These are phyloP conservation scores for Podarcis muralis DNA, from an alignment of 2,113 vertebrate genomes.

Conservation along the genomic window DNA sequence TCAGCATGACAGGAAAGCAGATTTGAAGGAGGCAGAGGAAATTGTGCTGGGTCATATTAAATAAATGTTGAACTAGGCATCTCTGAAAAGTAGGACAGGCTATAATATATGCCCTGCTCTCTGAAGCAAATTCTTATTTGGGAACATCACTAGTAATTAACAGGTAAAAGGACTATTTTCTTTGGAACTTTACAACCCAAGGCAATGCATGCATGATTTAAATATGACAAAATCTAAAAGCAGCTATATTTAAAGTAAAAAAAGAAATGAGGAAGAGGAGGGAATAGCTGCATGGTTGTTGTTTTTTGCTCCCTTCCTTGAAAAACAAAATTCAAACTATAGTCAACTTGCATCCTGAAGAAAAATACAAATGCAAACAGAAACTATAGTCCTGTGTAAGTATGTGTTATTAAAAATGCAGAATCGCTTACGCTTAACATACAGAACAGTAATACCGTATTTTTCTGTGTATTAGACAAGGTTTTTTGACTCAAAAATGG, in stretches of 20 bases:
- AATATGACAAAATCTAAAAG: not conserved
- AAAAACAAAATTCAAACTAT: not conserved
- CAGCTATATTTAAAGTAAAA: not conserved
- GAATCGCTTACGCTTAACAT: not conserved
- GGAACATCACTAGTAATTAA: not conserved
- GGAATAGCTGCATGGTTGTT: not conserved
- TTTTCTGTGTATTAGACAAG: too few relatives aligned
- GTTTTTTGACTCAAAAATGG: too few relatives aligned
- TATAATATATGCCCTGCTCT: not conserved
- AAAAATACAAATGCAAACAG: not conserved
- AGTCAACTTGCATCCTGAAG: not conserved
- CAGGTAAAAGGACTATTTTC: not conserved
- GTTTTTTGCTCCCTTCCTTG: not conserved
- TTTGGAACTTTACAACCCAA: not conserved
- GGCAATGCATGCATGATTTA: not conserved
- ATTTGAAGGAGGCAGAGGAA: constrained; percentile 52
- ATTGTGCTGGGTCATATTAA: constrained; percentile 18
- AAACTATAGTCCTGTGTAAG: not conserved
- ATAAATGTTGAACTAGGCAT: constrained; percentile 13
- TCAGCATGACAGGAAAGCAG: constrained; percentile 54
- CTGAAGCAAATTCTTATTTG: not conserved
- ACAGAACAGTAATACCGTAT: too few relatives aligned
- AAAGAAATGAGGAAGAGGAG: too few relatives aligned
- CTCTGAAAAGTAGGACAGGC: not conserved
- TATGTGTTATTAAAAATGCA: not conserved